Conservation (phyloP, 2,797 vertebrate genomes). For the Scolopax bukidnonensis region DNA sequence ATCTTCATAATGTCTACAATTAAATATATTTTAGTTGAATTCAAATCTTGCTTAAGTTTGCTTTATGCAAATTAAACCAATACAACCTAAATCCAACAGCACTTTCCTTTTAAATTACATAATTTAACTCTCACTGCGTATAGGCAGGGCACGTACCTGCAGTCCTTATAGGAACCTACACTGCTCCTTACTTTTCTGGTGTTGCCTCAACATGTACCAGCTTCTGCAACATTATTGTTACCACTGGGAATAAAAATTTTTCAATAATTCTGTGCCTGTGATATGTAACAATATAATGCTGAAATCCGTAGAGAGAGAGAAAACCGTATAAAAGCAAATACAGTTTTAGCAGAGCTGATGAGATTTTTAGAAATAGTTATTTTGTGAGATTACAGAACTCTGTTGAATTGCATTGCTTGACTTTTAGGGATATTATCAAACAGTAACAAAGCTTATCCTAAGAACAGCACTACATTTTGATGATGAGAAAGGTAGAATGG, state of each 20-base stretch:
- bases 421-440: conserved; percentile 20
- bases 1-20: background rate
- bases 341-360: background rate
- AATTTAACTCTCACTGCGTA: background rate
- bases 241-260: background rate
- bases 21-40: background rate
- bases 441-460: background rate
- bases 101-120: background rate
- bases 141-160: background rate
- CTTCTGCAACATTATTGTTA: background rate
- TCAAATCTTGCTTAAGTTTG: background rate
- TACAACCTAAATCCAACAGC: background rate
- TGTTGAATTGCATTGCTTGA: background rate
- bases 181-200: background rate
- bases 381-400: background rate
- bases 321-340: background rate
- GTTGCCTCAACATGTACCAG: background rate
- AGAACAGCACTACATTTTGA: background rate
- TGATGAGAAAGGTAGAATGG: background rate
- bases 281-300: background rate
- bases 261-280: background rate
- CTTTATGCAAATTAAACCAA: background rate
- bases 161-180: background rate
- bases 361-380: background rate
- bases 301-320: background rate